Conservation (phyloP, 2,888 invertebrate species). For the Anoncus sp. region DNA sequence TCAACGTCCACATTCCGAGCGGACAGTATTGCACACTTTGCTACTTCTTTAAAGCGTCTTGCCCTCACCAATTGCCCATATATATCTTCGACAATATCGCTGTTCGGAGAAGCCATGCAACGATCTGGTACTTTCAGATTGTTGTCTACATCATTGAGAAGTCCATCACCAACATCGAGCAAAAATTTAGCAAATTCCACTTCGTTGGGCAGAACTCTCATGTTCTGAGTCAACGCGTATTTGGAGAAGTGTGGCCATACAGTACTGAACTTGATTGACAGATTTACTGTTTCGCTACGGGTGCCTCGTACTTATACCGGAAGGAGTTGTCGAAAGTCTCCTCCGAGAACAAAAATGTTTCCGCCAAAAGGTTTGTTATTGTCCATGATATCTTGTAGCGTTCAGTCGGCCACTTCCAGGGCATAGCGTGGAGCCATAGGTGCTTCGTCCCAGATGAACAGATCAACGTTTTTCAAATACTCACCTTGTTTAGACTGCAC, state of each 20-base stretch:
- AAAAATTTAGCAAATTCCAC: slow-evolving; percentile 61
- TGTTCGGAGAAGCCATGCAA: slow-evolving; percentile 44
- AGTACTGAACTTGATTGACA: slow-evolving; percentile 67
- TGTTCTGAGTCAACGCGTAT: slow-evolving; percentile 64
- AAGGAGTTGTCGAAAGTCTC: slow-evolving; percentile 51
- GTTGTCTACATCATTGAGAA: slow-evolving; percentile 59
- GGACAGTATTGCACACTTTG: slow-evolving; percentile 62
- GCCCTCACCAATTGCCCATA: slow-evolving; percentile 50
- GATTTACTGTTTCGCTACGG: slow-evolving; percentile 58
- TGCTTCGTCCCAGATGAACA: too few relatives aligned
- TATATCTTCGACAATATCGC: slow-evolving; percentile 53
- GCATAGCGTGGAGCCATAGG: too few relatives aligned
- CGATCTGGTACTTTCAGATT: slow-evolving; percentile 47
- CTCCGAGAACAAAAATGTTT: slow-evolving; percentile 61
- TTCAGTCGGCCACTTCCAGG: too few relatives aligned
- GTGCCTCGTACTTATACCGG: slow-evolving; percentile 25
- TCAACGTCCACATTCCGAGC: slow-evolving; percentile 54
- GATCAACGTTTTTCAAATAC: too few relatives aligned
- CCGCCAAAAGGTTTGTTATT: slow-evolving; percentile 65
- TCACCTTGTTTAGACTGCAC: too few relatives aligned
- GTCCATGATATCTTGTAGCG: neutral
- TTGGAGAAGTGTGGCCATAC: slow-evolving; percentile 63
- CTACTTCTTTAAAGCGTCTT: slow-evolving; percentile 42
- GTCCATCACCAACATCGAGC: slow-evolving; percentile 59
- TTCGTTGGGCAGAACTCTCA: slow-evolving; percentile 62